Percentiles rank a stretch among this genome's conserved stretches.
These are phyloP conservation scores for Sisor rabdophorus DNA, from an alignment of 2,113 vertebrate genomes.

Conservation along the genomic window DNA sequence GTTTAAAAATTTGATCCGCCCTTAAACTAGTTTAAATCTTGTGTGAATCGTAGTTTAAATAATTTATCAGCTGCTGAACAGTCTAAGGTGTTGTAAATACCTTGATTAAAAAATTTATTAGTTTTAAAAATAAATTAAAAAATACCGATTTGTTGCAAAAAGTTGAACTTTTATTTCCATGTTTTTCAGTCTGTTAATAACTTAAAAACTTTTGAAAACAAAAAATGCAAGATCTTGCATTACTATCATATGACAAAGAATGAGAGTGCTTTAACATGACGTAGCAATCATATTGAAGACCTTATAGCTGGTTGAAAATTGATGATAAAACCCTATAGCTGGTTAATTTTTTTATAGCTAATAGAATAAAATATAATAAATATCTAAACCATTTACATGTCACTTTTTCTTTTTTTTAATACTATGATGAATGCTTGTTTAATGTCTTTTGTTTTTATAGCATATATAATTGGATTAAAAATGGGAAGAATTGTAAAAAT, in stretches of 20 bases:
- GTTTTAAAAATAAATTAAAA: too few relatives aligned
- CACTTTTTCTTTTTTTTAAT: conserved; percentile 23
- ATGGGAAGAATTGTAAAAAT: conserved; percentile 32
- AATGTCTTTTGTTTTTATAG: conserved; percentile 49
- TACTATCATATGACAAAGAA: not conserved
- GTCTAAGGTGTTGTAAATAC: too few relatives aligned
- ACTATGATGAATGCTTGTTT: conserved; percentile 23
- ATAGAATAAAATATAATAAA: not conserved
- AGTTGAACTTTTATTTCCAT: too few relatives aligned
- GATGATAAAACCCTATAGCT: too few relatives aligned
- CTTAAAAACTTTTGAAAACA: not conserved
- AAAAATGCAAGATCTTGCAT: not conserved
- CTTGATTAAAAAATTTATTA: too few relatives aligned
- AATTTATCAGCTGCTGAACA: too few relatives aligned
- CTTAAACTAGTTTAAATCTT: too few relatives aligned
- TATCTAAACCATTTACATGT: not conserved
- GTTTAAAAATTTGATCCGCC: too few relatives aligned
- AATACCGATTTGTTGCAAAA: too few relatives aligned
- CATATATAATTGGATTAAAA: conserved; percentile 47
- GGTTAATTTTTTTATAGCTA: not conserved
- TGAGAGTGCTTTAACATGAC: not conserved
- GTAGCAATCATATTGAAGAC: not conserved
- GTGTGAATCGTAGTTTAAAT: too few relatives aligned
- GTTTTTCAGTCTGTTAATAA: not conserved
- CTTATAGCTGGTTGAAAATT: not conserved